Evolutionary conservation across 2,888 invertebrate species (phyloP).

Genomic region (Diogma glabrata): DNA sequence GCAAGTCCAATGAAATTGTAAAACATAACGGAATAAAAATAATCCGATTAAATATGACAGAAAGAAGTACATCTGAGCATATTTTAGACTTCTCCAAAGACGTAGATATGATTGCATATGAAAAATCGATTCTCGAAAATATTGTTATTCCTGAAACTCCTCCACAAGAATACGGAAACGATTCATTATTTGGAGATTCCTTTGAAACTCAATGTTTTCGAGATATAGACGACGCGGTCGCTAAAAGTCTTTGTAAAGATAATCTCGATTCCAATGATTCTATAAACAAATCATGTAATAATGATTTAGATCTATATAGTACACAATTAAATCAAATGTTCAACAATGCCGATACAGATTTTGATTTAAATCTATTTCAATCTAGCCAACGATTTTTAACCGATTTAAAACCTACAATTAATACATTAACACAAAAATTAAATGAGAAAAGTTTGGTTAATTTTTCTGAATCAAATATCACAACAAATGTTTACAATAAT

Average conservation of each 20-base stretch:
- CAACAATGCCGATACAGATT: neutral
- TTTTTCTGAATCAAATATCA: neutral
- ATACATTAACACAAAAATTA: neutral
- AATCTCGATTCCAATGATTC: too few relatives aligned
- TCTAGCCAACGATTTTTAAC: constrained; percentile 7
- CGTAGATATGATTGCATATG: too few relatives aligned
- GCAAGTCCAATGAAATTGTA: too few relatives aligned
- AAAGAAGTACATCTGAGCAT: too few relatives aligned
- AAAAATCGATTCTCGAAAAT: too few relatives aligned
- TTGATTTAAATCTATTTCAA: neutral
- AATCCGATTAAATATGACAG: too few relatives aligned
- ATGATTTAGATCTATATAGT: neutral
- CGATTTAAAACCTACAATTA: neutral
- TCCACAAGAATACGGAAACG: too few relatives aligned
- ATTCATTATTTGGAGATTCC: neutral
- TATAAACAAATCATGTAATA: neutral
- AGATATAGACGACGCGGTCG: neutral
- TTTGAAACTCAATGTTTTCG: neutral
- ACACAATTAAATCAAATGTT: constrained; percentile 1
- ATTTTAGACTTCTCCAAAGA: too few relatives aligned
- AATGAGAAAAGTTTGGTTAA: neutral
- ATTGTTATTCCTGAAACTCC: too few relatives aligned
- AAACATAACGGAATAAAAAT: too few relatives aligned
- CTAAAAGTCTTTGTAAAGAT: too few relatives aligned
- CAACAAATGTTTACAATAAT: neutral